phyloP scores from a whole-genome alignment of 35 echinoderm and acorn worm species.

The Ophioderma brevispina region DNA sequence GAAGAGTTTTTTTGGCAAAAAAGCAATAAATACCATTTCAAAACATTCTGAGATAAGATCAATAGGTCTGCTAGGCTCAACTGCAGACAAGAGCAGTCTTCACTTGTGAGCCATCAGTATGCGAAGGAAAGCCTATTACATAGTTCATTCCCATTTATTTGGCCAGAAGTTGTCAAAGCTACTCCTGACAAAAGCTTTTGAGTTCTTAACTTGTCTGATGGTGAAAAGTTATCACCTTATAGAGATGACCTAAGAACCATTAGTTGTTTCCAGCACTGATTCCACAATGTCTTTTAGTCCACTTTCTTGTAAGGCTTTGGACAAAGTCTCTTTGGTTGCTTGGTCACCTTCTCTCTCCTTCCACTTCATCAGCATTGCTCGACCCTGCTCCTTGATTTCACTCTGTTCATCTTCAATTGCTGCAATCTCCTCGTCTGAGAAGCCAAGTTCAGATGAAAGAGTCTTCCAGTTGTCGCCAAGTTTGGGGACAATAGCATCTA shows the following conservation, averaged over 20 bases:
- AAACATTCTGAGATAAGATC: too few relatives aligned
- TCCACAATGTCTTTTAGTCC: constrained; percentile 95
- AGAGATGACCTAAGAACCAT: background rate
- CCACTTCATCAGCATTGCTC: constrained; percentile 63
- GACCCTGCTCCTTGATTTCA: constrained; percentile 82
- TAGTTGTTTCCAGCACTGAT: constrained; percentile 67
- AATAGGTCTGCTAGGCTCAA: too few relatives aligned
- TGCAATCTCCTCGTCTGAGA: constrained; percentile 85
- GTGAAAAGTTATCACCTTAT: too few relatives aligned
- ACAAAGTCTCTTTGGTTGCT: constrained; percentile 58
- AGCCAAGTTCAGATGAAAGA: constrained; percentile 70
- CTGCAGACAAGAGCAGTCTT: too few relatives aligned
- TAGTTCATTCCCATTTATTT: too few relatives aligned
- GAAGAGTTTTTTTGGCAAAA: too few relatives aligned
- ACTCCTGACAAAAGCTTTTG: too few relatives aligned
- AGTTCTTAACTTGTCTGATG: too few relatives aligned
- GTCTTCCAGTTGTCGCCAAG: constrained; percentile 97
- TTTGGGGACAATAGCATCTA: constrained; percentile 61
- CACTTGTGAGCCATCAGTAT: too few relatives aligned
- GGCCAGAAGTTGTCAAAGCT: too few relatives aligned
- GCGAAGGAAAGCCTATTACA: too few relatives aligned
- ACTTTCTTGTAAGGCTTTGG: constrained; percentile 77
- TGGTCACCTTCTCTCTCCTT: constrained; percentile 55
- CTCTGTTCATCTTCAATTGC: constrained; percentile 69
- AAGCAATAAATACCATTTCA: too few relatives aligned